phyloP scores from a whole-genome alignment of 2,888 invertebrate genomes.

The Plagiodera versicolora region DNA sequence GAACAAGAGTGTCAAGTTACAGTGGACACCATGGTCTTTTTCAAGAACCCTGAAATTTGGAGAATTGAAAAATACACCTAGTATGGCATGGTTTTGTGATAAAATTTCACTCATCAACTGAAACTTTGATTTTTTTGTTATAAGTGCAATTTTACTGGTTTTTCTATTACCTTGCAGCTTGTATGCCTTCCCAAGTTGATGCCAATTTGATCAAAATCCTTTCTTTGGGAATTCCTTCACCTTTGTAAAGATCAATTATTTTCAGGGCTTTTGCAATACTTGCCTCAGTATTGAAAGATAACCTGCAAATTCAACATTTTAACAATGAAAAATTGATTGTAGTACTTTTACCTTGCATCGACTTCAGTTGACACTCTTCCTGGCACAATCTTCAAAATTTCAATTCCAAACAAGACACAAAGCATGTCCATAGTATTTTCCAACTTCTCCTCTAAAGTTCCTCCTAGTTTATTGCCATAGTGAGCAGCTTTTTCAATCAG shows the following conservation, averaged over 20 bases:
- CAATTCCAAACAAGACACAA: conserved; percentile 92
- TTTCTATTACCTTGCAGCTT: conserved; percentile 96
- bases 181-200: conserved; percentile 99
- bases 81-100: no score
- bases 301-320: conserved; percentile 51
- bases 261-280: conserved; percentile 89
- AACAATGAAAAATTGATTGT: not conserved
- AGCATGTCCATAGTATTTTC: conserved; percentile 89
- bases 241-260: conserved; percentile 86
- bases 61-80: no score
- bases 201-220: conserved; percentile 96
- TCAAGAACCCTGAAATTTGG: conserved; percentile 70
- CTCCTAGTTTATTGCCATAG: conserved; percentile 75
- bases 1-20: conserved; percentile 96
- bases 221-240: conserved; percentile 86
- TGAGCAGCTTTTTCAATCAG: conserved; percentile 88
- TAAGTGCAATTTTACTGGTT: no score
- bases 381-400: conserved; percentile 97
- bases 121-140: no score
- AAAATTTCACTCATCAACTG: no score
- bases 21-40: conserved; percentile 90
- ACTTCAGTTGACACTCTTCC: conserved; percentile 97
- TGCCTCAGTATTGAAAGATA: conserved; percentile 92
- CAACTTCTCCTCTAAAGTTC: conserved; percentile 72
- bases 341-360: conserved; percentile 74